A percentile compares a stretch with the other conserved stretches of the same genome.
These are phyloP conservation scores for Phaethornis superciliosus DNA, from an alignment of 2,113 vertebrate species.

Conservation along the genomic window DNA sequence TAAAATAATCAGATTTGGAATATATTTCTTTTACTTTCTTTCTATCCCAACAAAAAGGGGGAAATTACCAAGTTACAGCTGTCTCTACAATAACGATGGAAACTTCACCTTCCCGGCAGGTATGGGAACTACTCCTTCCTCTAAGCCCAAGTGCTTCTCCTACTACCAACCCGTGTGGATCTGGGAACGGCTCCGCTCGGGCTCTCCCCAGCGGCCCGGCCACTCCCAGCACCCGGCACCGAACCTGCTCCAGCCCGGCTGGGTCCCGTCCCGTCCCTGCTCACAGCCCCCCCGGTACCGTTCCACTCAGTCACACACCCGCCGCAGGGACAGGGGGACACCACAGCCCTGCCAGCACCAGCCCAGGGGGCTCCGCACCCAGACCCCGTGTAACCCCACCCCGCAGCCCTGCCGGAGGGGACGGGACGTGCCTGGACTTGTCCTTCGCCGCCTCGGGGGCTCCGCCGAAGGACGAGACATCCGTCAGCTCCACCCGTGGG, in stretches of 20 bases:
- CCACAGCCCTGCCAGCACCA: neutral
- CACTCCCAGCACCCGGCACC: neutral
- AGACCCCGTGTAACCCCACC: rapidly evolving
- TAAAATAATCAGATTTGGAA: too few relatives aligned
- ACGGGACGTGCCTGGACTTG: neutral
- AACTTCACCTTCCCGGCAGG: rapidly evolving
- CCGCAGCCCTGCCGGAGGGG: too few relatives aligned
- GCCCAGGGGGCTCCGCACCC: neutral
- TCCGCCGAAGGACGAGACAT: rapidly evolving
- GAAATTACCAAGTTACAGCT: neutral
- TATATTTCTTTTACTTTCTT: too few relatives aligned
- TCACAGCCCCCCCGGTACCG: rapidly evolving
- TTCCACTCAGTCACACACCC: neutral
- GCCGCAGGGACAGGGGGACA: rapidly evolving
- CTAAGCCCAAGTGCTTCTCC: neutral
- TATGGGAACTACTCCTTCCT: too few relatives aligned
- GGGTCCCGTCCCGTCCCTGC: neutral
- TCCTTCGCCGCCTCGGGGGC: rapidly evolving
- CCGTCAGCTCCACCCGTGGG: too few relatives aligned
- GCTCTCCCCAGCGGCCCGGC: rapidly evolving
- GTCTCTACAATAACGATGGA: rapidly evolving
- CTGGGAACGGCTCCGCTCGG: neutral
- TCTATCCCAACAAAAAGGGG: too few relatives aligned
- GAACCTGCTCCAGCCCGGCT: too few relatives aligned
- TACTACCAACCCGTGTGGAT: rapidly evolving